Evolutionary conservation across 2,888 invertebrate species (phyloP).

Genomic region (Lamellibrachia satsuma): DNA sequence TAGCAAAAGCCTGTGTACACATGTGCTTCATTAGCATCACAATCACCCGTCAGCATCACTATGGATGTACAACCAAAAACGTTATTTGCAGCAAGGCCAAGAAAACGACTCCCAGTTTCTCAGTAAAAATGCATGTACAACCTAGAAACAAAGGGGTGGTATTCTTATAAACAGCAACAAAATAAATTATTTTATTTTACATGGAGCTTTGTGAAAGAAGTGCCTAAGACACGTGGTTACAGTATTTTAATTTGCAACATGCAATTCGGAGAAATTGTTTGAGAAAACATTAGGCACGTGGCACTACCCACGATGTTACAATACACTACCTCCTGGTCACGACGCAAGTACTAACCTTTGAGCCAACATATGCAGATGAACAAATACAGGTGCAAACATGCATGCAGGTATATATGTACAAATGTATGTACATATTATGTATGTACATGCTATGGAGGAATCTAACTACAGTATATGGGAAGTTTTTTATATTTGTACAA

Average conservation of each 20-base stretch:
- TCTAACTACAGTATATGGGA: neutral
- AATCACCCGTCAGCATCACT: neutral
- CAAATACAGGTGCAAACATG: neutral
- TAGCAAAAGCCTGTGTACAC: neutral
- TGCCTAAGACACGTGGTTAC: neutral
- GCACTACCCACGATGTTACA: neutral
- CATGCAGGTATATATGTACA: neutral
- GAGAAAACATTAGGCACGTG: neutral
- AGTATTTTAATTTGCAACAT: neutral
- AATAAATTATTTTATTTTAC: neutral
- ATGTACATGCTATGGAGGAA: neutral
- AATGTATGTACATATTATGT: neutral
- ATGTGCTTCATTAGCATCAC: slow-evolving; percentile 6
- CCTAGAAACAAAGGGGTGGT: neutral
- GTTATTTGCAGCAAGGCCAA: neutral
- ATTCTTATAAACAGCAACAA: neutral
- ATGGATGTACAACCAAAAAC: neutral
- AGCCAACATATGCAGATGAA: neutral
- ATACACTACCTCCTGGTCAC: too few relatives aligned
- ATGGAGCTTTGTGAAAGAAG: neutral
- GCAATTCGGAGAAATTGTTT: neutral
- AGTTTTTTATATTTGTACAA: neutral
- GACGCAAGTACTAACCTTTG: neutral
- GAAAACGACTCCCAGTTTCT: neutral
- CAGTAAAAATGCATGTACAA: neutral